Conservation (phyloP, 2,113 vertebrate genomes). For the Chaetodon auriga region DNA sequence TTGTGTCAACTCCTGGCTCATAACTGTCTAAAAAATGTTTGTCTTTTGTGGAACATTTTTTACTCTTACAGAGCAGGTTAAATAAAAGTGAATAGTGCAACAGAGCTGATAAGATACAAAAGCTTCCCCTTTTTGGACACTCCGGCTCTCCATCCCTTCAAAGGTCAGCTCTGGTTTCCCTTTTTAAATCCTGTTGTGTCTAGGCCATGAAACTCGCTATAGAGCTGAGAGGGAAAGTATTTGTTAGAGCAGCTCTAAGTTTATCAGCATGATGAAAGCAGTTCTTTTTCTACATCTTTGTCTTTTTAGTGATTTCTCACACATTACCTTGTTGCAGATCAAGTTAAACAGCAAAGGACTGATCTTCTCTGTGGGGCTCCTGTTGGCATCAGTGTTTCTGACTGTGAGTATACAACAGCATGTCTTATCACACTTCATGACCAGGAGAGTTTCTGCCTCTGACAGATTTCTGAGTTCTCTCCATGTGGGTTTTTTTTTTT, state of each 20-base stretch:
- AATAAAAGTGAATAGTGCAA: background rate
- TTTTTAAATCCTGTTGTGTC: background rate
- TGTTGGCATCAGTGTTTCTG: constrained; percentile 95
- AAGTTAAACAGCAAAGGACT: constrained; percentile 96
- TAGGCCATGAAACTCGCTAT: background rate
- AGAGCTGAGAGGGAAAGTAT: background rate
- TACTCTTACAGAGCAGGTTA: background rate
- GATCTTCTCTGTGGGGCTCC: constrained; percentile 96
- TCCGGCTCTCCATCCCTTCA: background rate
- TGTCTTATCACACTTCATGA: background rate
- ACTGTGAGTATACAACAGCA: constrained; percentile 87
- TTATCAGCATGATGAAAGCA: background rate
- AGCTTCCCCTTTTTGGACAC: background rate
- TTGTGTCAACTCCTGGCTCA: background rate
- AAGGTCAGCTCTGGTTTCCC: background rate
- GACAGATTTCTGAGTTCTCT: background rate
- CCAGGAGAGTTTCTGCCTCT: background rate
- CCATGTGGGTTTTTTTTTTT: constrained; percentile 6
- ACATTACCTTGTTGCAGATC: constrained; percentile 84
- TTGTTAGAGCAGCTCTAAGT: background rate
- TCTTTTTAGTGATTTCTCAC: background rate
- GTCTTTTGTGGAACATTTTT: no score
- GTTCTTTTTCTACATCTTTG: background rate
- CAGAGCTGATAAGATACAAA: background rate
- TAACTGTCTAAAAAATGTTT: background rate